Base-by-base conservation (phyloP, 2,888 invertebrate genomes). In the Physocephala rufipes region DNA sequence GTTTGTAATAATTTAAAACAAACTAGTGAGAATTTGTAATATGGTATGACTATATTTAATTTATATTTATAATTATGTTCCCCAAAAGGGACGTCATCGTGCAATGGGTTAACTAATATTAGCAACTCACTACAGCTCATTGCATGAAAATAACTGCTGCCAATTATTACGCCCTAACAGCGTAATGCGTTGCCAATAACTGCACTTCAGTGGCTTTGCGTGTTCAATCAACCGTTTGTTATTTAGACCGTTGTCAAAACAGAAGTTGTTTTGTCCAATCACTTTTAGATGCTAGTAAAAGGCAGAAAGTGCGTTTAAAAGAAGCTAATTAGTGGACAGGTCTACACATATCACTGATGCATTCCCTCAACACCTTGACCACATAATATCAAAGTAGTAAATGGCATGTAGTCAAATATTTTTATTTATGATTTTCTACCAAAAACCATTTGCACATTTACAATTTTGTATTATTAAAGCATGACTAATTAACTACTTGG, bases 181-280 rank as follows among this genome's bases (percentile, higher is more conserved):
- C n/a, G n/a, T 26, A 47, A 63, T 24, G 47, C 47, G 45, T 24
- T 36, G 36, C 4, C 47, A 16, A 4, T 45, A 21, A 63, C 45
- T 63, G 45, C 47, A 26, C 63, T 63, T 63, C 5, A 16, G 16
- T 47, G 47, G 63, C 63, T 45, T 47, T 43, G 43, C 47, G 63
- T n/a, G 45, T 47, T 19, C n/a, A 63, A 63, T 15, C 13, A 26
- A 26, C 47, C 47, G 26, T 47, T 21, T 26, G 47, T 47, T 63
- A 45, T n/a, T 26, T 62, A 5, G 62, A n/a, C 45, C 24, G 45
- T 19, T 63, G 63, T 24, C 26, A 36, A 4, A 36, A 55, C 21
- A 16, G 26, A 62, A 30, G 45, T 30, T 36, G 62, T 62, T 43
- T 43, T n/a, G 43, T 21, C 12, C 3, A 62, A 45, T 45, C 45